phyloP scores from a whole-genome alignment of 2,113 vertebrate genomes.

The Ochotona curzoniae region DNA sequence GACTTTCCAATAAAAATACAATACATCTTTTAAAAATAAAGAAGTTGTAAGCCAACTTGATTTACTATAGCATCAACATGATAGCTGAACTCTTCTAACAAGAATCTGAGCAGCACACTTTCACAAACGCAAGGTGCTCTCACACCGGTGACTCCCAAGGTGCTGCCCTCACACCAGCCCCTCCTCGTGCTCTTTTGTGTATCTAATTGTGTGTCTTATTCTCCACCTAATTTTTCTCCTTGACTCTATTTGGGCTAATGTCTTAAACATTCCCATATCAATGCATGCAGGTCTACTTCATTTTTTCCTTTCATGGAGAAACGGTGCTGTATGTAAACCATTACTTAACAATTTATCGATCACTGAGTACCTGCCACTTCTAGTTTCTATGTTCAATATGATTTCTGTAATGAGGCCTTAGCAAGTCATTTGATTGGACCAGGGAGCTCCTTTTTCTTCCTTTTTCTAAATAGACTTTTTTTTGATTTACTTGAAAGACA shows the following conservation, averaged over 20 bases:
- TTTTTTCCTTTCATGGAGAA: background rate
- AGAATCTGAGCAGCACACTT: constrained; percentile 61
- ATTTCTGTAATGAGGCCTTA: background rate
- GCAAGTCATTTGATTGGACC: background rate
- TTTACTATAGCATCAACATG: constrained; percentile 68
- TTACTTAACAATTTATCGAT: background rate
- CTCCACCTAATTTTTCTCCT: background rate
- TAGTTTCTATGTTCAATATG: background rate
- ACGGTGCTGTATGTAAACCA: background rate
- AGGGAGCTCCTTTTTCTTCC: background rate
- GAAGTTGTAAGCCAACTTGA: constrained; percentile 57
- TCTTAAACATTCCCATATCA: background rate
- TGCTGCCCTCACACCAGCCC: background rate
- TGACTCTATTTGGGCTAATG: background rate
- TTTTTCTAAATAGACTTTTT: background rate
- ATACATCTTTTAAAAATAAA: background rate
- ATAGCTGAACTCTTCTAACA: constrained; percentile 60
- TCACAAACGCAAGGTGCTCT: constrained; percentile 47
- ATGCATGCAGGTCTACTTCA: background rate
- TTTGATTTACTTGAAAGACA: background rate
- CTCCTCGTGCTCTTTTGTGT: background rate
- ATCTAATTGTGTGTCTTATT: background rate
- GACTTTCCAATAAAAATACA: no score
- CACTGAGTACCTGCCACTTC: background rate
- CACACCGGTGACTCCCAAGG: constrained; percentile 27